Percentiles rank a stretch among this genome's conserved stretches.
Conservation (phyloP, 2,797 vertebrate genomes). For the Labroides dimidiatus region DNA sequence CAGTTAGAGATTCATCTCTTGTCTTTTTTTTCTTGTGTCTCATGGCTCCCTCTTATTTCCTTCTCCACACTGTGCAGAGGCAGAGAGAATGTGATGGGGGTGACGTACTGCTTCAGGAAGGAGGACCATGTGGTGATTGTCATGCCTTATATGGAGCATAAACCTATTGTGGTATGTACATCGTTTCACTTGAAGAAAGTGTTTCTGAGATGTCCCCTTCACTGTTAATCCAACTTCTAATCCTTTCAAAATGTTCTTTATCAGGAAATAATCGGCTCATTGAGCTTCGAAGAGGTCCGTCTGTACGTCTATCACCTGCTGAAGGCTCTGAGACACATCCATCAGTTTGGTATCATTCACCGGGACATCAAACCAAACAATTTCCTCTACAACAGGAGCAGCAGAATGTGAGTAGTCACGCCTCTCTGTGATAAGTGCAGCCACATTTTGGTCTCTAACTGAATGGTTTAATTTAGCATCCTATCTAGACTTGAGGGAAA, state of each 20-base stretch:
- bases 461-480: not conserved
- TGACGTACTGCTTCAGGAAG: slow-evolving; percentile 95
- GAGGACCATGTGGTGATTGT: slow-evolving; percentile 97
- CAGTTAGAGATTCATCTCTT: not conserved
- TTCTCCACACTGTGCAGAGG: slow-evolving; percentile 82
- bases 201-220: not conserved
- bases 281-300: slow-evolving; percentile 93
- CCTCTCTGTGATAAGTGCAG: not conserved
- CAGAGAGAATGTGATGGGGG: slow-evolving; percentile 96
- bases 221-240: not conserved
- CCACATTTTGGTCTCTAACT: not conserved
- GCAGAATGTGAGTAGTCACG: slow-evolving; percentile 86
- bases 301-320: slow-evolving; percentile 95
- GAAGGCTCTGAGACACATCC: slow-evolving; percentile 92
- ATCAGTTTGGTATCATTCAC: slow-evolving; percentile 97
- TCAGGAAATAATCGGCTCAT: slow-evolving; percentile 91
- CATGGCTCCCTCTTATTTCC: not conserved
- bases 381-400: slow-evolving; percentile 88
- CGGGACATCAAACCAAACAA: slow-evolving; percentile 91
- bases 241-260: slow-evolving; percentile 33
- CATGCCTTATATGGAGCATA: slow-evolving; percentile 97
- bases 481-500: not conserved
- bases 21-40: not conserved
- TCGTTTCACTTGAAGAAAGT: not conserved
- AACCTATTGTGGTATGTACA: slow-evolving; percentile 89